These are phyloP conservation scores for Ctenodactylus gundi DNA, from an alignment of 2,113 vertebrate genomes.

Conservation along the genomic window DNA sequence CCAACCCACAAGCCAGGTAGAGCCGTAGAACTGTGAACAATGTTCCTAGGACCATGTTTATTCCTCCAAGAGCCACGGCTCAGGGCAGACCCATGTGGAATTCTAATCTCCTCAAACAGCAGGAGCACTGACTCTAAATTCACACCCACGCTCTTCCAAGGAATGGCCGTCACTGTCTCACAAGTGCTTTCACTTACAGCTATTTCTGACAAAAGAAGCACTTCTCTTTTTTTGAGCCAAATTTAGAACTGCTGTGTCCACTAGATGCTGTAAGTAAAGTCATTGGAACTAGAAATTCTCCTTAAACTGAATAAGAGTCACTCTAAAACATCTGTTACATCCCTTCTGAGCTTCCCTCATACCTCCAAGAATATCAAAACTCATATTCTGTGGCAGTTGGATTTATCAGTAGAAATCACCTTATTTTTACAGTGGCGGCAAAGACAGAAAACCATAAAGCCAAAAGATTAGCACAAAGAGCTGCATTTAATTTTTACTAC, in stretches of 20 bases:
- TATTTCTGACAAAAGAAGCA: neutral
- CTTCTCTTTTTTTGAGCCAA: neutral
- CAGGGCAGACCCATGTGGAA: neutral
- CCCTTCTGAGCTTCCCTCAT: neutral
- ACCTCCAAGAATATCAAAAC: neutral
- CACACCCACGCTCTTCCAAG: neutral
- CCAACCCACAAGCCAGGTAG: constrained; percentile 8
- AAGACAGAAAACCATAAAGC: neutral
- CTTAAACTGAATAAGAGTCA: neutral
- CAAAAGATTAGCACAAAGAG: neutral
- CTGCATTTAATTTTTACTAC: neutral
- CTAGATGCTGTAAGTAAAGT: neutral
- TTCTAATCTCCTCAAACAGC: neutral
- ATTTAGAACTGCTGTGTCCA: neutral
- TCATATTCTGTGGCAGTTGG: neutral
- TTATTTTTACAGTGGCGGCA: neutral
- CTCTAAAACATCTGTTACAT: neutral
- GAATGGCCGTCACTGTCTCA: neutral
- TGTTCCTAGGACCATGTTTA: neutral
- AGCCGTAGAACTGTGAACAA: neutral
- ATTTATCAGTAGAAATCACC: neutral
- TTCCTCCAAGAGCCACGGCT: neutral
- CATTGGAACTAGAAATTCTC: neutral
- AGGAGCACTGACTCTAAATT: neutral
- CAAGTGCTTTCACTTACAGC: neutral